These are phyloP conservation scores for Bombylius discolor DNA, from an alignment of 2,888 invertebrate genomes.

Conservation along the genomic window DNA sequence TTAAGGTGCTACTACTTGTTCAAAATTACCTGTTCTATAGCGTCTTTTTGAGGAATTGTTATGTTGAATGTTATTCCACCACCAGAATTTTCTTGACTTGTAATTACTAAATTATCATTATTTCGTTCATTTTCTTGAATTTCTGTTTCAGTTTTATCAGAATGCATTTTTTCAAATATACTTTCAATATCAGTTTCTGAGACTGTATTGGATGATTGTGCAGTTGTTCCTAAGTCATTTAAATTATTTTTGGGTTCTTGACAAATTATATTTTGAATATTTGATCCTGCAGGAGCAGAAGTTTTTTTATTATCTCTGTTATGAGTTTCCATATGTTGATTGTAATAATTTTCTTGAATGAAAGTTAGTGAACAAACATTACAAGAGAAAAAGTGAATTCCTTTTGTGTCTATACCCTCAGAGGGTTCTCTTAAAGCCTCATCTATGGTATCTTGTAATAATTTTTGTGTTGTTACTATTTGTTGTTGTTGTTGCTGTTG, in stretches of 20 bases:
- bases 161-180: constrained; percentile 38
- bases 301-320: constrained; percentile 28
- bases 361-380: constrained; percentile 37
- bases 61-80: constrained; percentile 36
- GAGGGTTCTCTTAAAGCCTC: constrained; percentile 35
- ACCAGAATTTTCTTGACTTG: constrained; percentile 34
- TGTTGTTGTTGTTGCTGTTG: constrained; percentile 6
- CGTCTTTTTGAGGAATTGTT: constrained; percentile 33
- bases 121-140: constrained; percentile 16
- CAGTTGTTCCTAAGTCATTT: constrained; percentile 10
- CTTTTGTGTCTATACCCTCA: constrained; percentile 19
- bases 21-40: constrained; percentile 11
- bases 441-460: constrained; percentile 36
- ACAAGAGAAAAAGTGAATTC: constrained; percentile 37
- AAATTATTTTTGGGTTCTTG: constrained; percentile 23
- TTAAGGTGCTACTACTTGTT: not conserved
- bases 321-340: constrained; percentile 38
- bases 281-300: constrained; percentile 12
- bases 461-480: constrained; percentile 29
- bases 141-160: constrained; percentile 29
- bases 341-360: constrained; percentile 36
- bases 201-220: constrained; percentile 18
- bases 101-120: constrained; percentile 33
- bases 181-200: constrained; percentile 36
- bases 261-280: constrained; percentile 15